Evolutionary conservation across 2,797 vertebrate genomes (phyloP), one percentile per base, ranked within the genome.

Genomic region (Lutjanus argentimaculatus): DNA sequence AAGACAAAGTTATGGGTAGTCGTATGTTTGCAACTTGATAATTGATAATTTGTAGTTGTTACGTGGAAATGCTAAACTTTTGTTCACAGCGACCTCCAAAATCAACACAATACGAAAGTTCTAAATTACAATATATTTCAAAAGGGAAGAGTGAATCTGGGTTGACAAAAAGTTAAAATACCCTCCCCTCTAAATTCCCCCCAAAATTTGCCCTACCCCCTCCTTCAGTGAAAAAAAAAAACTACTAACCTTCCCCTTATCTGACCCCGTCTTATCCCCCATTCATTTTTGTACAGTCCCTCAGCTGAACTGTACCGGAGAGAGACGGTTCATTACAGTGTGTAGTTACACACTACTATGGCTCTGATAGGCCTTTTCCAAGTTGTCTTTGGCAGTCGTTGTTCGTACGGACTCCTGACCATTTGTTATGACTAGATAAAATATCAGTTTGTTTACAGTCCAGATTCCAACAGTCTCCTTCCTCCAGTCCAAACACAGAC

Each of bases 391-490:
- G 88, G 88, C 87, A 56, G 53, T 3, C 16, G 49, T n/a, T 59
- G 11, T 59, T 63, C 19, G 1, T 19, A 43, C 62, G 15, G 62
- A 79, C 66, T 88, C 61, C 74, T 75, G 53, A 52, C 13, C 40
- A 67, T 77, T 90, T 94, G 81, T 94, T 94, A 78, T 90, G 84
- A 92, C 85, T 80, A 80, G 84, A 92, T 93, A 85, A 82, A 94
- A 86, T 85, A 82, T 92, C 85, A 78, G 56, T 75, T 88, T 90
- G 76, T 81, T 83, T 84, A 72, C 83, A 82, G 87, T 69, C 80
- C 71, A 67, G 73, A 87, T 88, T 92, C 83, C 66, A 78, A 22
- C 75, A 67, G 67, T 82, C 77, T 73, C 78, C 81, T 82, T 89
- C 82, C 69, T 84, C 84, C 68, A 86, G 71, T 49, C 55, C 64